These are phyloP conservation scores for Coracias cyanogaster DNA, from an alignment of 2,797 vertebrate species.

Conservation along the genomic window DNA sequence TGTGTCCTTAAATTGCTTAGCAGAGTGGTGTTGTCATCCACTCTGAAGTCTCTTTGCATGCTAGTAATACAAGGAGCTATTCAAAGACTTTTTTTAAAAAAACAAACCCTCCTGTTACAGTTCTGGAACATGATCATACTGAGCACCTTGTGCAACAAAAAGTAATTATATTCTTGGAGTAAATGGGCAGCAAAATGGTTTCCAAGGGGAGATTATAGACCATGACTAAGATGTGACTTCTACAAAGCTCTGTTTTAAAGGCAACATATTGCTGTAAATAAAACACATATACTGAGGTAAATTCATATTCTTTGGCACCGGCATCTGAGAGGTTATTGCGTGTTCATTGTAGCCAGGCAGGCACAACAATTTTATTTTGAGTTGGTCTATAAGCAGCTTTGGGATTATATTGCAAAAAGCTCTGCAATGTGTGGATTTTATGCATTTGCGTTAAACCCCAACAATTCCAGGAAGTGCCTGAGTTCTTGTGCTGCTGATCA, in stretches of 20 bases:
- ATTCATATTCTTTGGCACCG: not conserved
- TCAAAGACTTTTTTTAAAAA: not conserved
- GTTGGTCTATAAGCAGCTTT: constrained; percentile 56
- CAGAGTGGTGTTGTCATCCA: not conserved
- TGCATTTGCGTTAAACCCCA: constrained; percentile 23
- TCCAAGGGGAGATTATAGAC: not conserved
- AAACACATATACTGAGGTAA: not conserved
- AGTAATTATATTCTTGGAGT: not conserved
- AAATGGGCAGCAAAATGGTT: not conserved
- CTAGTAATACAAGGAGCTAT: not conserved
- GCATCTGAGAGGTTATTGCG: constrained; percentile 36
- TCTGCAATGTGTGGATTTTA: constrained; percentile 20
- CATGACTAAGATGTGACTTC: not conserved
- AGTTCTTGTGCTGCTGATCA: not conserved
- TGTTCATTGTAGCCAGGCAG: not conserved
- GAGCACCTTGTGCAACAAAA: not conserved
- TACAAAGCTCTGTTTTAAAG: not conserved
- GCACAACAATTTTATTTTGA: constrained; percentile 41
- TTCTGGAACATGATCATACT: not conserved
- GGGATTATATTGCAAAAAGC: constrained; percentile 51
- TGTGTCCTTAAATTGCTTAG: not conserved
- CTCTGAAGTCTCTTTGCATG: not conserved
- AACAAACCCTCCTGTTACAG: not conserved
- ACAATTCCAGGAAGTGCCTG: constrained; percentile 20
- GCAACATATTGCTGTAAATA: not conserved